phyloP scores from a whole-genome alignment of 2,113 vertebrate genomes.

The Pogona vitticeps region DNA sequence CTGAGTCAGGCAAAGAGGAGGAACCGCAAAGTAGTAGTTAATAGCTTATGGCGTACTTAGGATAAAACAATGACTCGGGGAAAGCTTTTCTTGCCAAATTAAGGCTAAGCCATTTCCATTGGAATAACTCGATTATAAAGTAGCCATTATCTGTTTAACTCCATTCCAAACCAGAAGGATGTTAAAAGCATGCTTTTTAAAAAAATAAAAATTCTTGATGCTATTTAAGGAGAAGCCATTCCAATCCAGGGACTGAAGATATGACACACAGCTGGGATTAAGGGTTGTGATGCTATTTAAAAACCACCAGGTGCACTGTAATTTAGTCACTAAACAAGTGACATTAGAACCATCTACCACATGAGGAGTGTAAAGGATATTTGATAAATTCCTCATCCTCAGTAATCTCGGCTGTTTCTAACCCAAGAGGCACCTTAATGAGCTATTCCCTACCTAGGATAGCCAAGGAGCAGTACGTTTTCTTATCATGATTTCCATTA shows the following conservation, averaged over 20 bases:
- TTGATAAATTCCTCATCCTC: too few relatives aligned
- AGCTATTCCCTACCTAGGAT: too few relatives aligned
- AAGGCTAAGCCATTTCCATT: conserved; percentile 69
- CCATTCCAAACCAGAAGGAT: conserved; percentile 59
- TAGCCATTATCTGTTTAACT: conserved; percentile 69
- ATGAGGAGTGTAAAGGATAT: too few relatives aligned
- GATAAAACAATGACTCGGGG: conserved; percentile 61
- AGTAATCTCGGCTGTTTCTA: too few relatives aligned
- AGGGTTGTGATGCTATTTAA: background rate
- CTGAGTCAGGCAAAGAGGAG: conserved; percentile 70
- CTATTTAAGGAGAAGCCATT: background rate
- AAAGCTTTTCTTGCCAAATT: conserved; percentile 69
- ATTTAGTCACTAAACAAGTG: background rate
- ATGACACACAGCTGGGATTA: conserved; percentile 11
- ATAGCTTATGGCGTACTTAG: conserved; percentile 53
- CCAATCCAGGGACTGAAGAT: background rate
- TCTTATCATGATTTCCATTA: too few relatives aligned
- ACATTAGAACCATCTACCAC: background rate
- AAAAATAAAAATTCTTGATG: conserved; percentile 19
- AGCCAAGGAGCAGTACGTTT: too few relatives aligned
- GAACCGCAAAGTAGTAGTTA: conserved; percentile 62
- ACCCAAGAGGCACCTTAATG: too few relatives aligned
- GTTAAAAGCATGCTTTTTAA: conserved; percentile 3
- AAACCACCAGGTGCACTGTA: background rate
- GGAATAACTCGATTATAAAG: conserved; percentile 73